These are phyloP conservation scores for Cyanistes caeruleus DNA, from an alignment of 2,113 vertebrate genomes.

Conservation along the genomic window DNA sequence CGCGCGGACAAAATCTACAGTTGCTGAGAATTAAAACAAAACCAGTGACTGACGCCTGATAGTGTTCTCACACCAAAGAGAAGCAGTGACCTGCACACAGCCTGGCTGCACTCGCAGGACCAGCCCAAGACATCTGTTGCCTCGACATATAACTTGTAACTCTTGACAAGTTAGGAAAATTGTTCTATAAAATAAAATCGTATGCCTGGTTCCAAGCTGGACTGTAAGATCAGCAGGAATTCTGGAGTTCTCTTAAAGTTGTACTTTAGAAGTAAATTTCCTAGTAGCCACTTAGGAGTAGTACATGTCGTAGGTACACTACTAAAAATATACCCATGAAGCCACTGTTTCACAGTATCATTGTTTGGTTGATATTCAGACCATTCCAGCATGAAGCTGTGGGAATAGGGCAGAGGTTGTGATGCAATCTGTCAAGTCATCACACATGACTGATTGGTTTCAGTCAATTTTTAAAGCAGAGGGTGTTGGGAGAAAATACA, in stretches of 20 bases:
- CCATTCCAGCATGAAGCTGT: not conserved
- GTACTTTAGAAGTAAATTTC: not conserved
- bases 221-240: not conserved
- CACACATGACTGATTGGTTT: not conserved
- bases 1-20: rapidly evolving
- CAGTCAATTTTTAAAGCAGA: not conserved
- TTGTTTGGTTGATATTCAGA: not conserved
- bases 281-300: not conserved
- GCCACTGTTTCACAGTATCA: not conserved
- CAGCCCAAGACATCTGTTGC: rapidly evolving
- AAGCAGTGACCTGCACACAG: rapidly evolving
- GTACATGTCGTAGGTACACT: not conserved
- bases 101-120: not conserved
- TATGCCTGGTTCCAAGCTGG: not conserved
- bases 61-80: not conserved
- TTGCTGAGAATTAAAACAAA: not conserved
- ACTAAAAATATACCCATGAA: not conserved
- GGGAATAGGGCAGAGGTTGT: not conserved
- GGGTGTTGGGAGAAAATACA: not conserved
- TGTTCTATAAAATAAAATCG: not conserved
- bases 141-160: rapidly evolving
- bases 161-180: not conserved
- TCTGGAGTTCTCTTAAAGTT: not conserved
- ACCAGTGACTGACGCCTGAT: rapidly evolving
- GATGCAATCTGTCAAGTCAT: not conserved